These are phyloP conservation scores for Scalopus aquaticus DNA, from an alignment of 2,113 vertebrate species.

Conservation along the genomic window DNA sequence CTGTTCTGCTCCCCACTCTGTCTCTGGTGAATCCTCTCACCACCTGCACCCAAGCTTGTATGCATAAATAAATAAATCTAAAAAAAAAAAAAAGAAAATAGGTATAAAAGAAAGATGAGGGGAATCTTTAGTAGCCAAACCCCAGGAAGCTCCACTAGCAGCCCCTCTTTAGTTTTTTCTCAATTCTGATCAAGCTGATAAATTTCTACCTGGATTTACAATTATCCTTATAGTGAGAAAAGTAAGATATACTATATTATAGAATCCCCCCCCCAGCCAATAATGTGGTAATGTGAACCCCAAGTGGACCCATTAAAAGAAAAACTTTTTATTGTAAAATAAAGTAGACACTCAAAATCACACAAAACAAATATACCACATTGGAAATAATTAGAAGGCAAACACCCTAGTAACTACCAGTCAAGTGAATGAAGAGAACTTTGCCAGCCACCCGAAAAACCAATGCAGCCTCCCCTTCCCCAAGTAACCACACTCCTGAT, in stretches of 20 bases:
- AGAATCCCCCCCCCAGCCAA: background rate
- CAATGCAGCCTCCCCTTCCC: background rate
- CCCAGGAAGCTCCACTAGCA: background rate
- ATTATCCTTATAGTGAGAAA: background rate
- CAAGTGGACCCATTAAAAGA: background rate
- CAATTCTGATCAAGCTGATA: background rate
- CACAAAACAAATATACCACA: background rate
- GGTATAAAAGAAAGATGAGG: background rate
- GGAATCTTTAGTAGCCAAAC: background rate
- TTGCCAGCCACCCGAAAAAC: accelerated
- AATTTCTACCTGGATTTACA: background rate
- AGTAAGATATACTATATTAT: background rate
- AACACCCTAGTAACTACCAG: background rate
- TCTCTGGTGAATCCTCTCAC: no score
- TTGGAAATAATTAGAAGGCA: background rate
- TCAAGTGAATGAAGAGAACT: background rate
- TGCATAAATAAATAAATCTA: no score
- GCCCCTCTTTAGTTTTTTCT: background rate
- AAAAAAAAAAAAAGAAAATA: background rate
- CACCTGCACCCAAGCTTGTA: no score
- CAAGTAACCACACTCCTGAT: background rate
- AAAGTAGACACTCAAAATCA: background rate
- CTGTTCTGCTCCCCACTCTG: no score
- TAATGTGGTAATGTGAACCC: background rate
- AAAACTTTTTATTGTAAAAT: background rate